Evolutionary conservation across 2,888 invertebrate genomes (phyloP).

Genomic region (Caenorhabditis macrosperma): DNA sequence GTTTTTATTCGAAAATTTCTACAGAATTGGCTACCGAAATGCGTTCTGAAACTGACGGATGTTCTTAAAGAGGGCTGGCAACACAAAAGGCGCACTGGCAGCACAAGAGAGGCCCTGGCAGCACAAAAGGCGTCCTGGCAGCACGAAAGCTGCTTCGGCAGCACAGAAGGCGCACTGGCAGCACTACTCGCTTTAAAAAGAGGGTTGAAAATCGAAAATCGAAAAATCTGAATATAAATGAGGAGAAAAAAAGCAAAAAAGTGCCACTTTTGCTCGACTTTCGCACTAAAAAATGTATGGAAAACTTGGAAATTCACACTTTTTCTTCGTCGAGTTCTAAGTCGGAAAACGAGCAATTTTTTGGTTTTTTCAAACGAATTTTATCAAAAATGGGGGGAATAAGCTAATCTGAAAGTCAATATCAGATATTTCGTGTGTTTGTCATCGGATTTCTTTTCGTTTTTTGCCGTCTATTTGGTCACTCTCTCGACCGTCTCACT

Average conservation of each 20-base stretch:
- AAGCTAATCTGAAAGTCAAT: too few relatives aligned
- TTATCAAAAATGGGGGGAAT: too few relatives aligned
- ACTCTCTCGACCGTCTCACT: neutral
- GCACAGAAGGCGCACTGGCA: too few relatives aligned
- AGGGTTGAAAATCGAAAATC: neutral
- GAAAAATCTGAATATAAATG: neutral
- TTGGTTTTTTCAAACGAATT: too few relatives aligned
- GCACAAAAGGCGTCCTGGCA: too few relatives aligned
- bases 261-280: neutral
- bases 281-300: neutral
- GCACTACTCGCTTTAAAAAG: neutral
- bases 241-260: constrained; percentile 3
- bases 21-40: too few relatives aligned
- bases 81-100: too few relatives aligned
- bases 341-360: neutral
- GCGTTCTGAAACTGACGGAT: too few relatives aligned
- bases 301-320: constrained; percentile 6
- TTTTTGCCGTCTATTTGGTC: neutral
- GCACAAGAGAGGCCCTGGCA: too few relatives aligned
- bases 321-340: neutral
- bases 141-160: too few relatives aligned
- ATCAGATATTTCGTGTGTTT: neutral
- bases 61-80: too few relatives aligned
- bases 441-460: neutral
- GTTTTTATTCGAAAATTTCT: too few relatives aligned